Evolutionary conservation across 2,113 vertebrate species (phyloP).

Genomic region (Ancistrus triradiatus): DNA sequence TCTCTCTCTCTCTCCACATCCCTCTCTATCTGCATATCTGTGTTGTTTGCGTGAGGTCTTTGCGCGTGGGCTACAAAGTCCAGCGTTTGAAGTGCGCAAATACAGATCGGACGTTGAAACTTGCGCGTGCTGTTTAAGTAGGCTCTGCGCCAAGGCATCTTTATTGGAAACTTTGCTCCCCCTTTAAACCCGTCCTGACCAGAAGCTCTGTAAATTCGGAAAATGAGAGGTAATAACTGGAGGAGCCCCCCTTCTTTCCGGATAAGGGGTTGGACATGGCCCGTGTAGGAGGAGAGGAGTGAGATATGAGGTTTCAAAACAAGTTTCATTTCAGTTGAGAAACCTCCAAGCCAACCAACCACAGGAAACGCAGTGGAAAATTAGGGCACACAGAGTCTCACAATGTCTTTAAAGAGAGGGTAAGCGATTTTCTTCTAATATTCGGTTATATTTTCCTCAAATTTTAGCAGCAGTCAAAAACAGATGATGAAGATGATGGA

Average conservation of each 20-base stretch:
- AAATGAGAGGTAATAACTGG: constrained; percentile 47
- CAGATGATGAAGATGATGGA: no score
- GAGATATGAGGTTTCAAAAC: constrained; percentile 41
- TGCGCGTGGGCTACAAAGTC: constrained; percentile 15
- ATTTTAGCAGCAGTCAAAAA: no score
- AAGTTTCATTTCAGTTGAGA: constrained; percentile 44
- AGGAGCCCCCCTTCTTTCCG: constrained; percentile 37
- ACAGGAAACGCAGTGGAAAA: constrained; percentile 40
- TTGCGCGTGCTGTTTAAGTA: constrained; percentile 36
- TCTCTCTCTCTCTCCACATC: not conserved
- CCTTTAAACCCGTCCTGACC: constrained; percentile 27
- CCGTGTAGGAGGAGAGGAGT: constrained; percentile 23
- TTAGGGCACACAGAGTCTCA: constrained; percentile 18
- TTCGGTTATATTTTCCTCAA: no score
- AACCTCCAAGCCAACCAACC: constrained; percentile 32
- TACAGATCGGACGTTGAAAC: constrained; percentile 18
- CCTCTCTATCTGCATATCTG: not conserved
- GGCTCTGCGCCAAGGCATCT: constrained; percentile 32
- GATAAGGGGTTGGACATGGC: constrained; percentile 25
- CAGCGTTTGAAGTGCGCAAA: constrained; percentile 39
- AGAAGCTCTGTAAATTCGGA: constrained; percentile 40
- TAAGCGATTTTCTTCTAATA: not conserved
- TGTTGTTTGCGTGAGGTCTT: constrained; percentile 15
- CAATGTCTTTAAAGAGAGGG: not conserved
- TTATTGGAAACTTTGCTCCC: constrained; percentile 40